A percentile compares a stretch with the other conserved stretches of the same genome.
Evolutionary conservation across 2,888 invertebrate genomes (phyloP).

Genomic region (Desoria tigrina): DNA sequence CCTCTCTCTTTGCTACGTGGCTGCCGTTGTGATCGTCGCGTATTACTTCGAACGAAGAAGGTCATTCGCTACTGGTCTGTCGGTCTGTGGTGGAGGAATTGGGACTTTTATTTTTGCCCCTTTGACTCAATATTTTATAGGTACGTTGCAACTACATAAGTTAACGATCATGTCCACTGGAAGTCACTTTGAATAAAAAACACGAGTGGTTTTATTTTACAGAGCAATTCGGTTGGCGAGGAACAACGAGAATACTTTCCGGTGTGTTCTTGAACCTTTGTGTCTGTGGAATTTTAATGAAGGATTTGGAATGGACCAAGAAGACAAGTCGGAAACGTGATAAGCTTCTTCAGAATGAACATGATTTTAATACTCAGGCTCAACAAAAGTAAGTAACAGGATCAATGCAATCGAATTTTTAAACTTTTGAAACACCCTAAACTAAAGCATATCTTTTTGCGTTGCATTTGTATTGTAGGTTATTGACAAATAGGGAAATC

Average conservation of each 20-base stretch:
- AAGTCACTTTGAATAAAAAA: constrained; percentile 1
- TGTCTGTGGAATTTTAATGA: constrained; percentile 78
- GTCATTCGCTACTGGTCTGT: constrained; percentile 81
- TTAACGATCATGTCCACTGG: too few species aligned
- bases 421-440: neutral
- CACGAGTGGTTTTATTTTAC: neutral
- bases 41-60: constrained; percentile 84
- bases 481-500: constrained; percentile 29
- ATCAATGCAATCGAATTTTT: neutral
- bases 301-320: constrained; percentile 81
- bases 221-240: constrained; percentile 79
- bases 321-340: constrained; percentile 53
- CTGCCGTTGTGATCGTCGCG: constrained; percentile 87
- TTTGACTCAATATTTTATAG: constrained; percentile 69
- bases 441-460: neutral
- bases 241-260: constrained; percentile 76
- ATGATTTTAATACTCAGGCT: constrained; percentile 17
- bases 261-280: constrained; percentile 81
- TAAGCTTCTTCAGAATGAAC: constrained; percentile 14
- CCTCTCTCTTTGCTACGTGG: constrained; percentile 68
- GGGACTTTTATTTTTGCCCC: constrained; percentile 86
- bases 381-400: constrained; percentile 7
- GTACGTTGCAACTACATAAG: too few species aligned
- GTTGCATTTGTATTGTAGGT: constrained; percentile 8
- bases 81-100: constrained; percentile 83